phyloP scores from a whole-genome alignment of 2,797 vertebrate species.

The Eulemur mongoz region DNA sequence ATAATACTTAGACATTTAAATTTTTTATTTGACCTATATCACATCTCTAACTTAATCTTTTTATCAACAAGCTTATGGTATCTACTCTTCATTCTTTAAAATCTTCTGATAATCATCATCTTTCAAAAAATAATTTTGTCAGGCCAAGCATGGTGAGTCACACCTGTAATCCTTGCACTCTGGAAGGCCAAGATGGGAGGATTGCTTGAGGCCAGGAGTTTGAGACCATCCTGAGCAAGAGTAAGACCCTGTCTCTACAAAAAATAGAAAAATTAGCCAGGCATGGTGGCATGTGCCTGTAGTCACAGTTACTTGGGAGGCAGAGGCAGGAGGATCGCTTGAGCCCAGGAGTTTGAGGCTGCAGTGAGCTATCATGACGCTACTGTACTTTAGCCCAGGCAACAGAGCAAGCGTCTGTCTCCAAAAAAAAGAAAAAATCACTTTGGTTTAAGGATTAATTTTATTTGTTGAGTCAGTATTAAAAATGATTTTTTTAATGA shows the following conservation, averaged over 20 bases:
- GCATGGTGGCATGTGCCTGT: background rate
- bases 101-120: background rate
- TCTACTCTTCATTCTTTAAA: conserved; percentile 39
- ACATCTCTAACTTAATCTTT: background rate
- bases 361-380: background rate
- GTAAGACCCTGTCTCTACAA: no score
- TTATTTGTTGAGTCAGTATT: conserved; percentile 17
- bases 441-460: conserved; percentile 54
- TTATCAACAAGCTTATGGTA: conserved; percentile 54
- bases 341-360: background rate
- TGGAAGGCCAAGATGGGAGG: background rate
- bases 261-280: background rate
- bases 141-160: background rate
- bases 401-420: background rate
- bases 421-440: background rate
- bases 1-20: conserved; percentile 52
- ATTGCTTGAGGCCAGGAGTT: background rate
- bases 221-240: background rate
- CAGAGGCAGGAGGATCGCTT: background rate
- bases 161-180: no score
- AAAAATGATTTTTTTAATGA: conserved; percentile 24
- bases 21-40: conserved; percentile 5
- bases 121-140: conserved; percentile 47
- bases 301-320: background rate
- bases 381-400: background rate